A percentile compares a stretch with the other conserved stretches of the same genome.
phyloP scores from a whole-genome alignment of 2,113 vertebrate species.

The Pipa parva region DNA sequence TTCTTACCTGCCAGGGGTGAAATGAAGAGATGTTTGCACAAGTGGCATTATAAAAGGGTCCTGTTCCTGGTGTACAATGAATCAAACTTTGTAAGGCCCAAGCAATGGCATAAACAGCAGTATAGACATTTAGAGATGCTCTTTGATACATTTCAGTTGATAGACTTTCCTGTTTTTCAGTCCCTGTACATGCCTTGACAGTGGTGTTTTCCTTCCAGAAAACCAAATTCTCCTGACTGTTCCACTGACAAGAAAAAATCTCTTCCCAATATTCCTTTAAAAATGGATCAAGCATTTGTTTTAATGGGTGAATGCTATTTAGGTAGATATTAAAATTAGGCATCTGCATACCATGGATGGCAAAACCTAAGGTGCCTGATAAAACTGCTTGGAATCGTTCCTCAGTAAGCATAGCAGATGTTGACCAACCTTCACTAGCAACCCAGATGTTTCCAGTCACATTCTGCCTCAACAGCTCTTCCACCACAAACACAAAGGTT shows the following conservation, averaged over 20 bases:
- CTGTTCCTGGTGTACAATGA: background rate
- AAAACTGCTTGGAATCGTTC: no score
- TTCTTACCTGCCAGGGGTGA: constrained; percentile 37
- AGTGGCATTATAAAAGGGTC: constrained; percentile 13
- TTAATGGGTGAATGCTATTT: no score
- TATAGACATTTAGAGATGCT: constrained; percentile 28
- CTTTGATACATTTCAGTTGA: background rate
- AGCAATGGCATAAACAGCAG: constrained; percentile 22
- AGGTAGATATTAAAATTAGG: no score
- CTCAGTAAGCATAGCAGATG: no score
- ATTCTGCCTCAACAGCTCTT: no score
- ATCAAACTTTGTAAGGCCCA: constrained; percentile 32
- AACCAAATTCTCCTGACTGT: background rate
- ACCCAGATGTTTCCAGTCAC: no score
- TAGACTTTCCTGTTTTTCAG: constrained; percentile 8
- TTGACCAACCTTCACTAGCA: no score
- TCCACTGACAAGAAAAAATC: constrained; percentile 28
- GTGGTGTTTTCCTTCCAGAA: background rate
- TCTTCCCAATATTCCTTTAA: constrained; percentile 35
- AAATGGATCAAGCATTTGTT: constrained; percentile 9
- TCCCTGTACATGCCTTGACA: constrained; percentile 7
- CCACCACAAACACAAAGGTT: no score
- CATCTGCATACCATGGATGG: no score
- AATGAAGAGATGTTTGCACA: constrained; percentile 29
- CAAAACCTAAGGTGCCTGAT: no score